Percentiles rank a stretch among this genome's conserved stretches.
These are phyloP conservation scores for Petrolisthes manimaculis DNA, from an alignment of 2,888 invertebrate genomes.

Conservation along the genomic window DNA sequence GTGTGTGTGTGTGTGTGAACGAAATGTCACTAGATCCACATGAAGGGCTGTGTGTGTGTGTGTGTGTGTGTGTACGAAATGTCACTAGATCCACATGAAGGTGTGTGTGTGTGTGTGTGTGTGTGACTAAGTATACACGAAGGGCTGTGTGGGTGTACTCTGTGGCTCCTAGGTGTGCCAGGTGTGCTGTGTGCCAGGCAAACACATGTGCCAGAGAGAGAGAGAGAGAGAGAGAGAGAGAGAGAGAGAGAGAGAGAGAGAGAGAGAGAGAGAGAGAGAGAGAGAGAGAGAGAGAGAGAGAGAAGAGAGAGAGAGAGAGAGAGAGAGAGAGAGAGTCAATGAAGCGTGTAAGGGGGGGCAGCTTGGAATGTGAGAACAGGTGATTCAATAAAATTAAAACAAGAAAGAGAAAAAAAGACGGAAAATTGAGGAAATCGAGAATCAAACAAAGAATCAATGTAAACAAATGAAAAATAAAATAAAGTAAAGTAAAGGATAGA, in stretches of 20 bases:
- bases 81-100: too few relatives aligned
- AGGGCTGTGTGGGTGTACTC: background rate
- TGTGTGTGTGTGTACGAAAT: too few relatives aligned
- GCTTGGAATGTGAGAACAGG: too few relatives aligned
- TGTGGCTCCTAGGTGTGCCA: background rate
- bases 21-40: too few relatives aligned
- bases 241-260: background rate
- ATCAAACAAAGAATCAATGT: background rate
- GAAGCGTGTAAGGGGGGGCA: too few relatives aligned
- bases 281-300: background rate
- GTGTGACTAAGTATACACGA: background rate
- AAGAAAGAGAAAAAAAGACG: too few relatives aligned
- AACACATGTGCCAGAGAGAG: too few relatives aligned
- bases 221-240: background rate
- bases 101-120: background rate
- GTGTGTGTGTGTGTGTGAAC: too few relatives aligned
- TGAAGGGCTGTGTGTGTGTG: too few relatives aligned
- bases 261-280: background rate
- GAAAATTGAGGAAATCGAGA: too few relatives aligned
- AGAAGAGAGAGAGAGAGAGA: slow-evolving; percentile 13
- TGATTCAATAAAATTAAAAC: too few relatives aligned
- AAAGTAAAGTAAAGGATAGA: background rate
- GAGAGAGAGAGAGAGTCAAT: slow-evolving; percentile 9
- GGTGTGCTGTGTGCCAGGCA: background rate
- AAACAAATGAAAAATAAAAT: background rate